A percentile compares a stretch with the other conserved stretches of the same genome.
phyloP scores from a whole-genome alignment of 2,797 vertebrate species.

The Vultur gryphus region DNA sequence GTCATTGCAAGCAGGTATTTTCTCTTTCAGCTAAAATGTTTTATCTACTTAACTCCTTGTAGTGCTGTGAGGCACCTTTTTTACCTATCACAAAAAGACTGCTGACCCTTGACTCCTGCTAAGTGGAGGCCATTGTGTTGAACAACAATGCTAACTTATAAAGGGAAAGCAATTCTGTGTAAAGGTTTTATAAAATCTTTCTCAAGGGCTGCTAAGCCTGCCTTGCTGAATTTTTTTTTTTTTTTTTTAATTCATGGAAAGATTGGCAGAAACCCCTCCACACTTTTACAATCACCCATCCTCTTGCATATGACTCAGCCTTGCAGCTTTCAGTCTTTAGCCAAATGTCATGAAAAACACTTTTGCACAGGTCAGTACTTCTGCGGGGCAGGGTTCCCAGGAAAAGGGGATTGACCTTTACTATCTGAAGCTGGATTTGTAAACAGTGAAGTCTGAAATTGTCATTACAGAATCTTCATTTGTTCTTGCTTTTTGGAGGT shows the following conservation, averaged over 20 bases:
- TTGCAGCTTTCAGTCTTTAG: background rate
- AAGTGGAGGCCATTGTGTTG: conserved; percentile 38
- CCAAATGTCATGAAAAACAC: background rate
- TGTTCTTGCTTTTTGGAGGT: conserved; percentile 42
- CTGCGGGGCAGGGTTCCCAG: background rate
- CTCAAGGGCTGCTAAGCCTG: conserved; percentile 22
- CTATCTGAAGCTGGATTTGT: background rate
- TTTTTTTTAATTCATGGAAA: background rate
- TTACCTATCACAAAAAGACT: conserved; percentile 20
- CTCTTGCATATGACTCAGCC: background rate
- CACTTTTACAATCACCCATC: background rate
- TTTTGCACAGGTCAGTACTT: background rate
- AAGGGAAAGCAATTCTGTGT: background rate
- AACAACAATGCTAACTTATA: background rate
- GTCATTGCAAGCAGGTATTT: background rate
- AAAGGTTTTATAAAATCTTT: conserved; percentile 32
- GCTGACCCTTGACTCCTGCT: conserved; percentile 14
- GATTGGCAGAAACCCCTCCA: background rate
- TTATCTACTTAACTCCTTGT: conserved; percentile 7
- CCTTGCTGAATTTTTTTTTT: background rate
- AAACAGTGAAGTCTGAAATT: background rate
- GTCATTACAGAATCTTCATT: background rate
- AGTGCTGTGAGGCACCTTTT: conserved; percentile 11
- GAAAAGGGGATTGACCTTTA: background rate
- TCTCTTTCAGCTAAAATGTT: background rate